Evolutionary conservation across 2,113 vertebrate genomes (phyloP).

Genomic region (Nesospiza acunhae): DNA sequence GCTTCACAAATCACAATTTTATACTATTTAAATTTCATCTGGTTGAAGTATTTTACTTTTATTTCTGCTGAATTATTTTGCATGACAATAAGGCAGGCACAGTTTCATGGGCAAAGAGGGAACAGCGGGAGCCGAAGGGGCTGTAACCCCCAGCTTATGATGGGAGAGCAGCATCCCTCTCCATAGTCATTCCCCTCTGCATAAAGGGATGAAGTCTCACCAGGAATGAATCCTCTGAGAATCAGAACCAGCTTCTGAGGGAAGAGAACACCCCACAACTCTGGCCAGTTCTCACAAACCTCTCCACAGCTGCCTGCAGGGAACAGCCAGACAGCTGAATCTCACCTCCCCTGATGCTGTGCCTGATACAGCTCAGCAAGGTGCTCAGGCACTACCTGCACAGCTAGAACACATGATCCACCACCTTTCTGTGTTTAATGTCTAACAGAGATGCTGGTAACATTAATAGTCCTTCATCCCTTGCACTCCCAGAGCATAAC

Average conservation of each 20-base stretch:
- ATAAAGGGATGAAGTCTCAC: not conserved
- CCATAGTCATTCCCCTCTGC: fast-evolving
- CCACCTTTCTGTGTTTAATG: not conserved
- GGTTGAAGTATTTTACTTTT: constrained; percentile 53
- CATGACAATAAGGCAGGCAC: not conserved
- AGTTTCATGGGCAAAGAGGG: not conserved
- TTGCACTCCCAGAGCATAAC: not conserved
- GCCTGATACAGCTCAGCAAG: not conserved
- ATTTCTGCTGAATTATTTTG: constrained; percentile 45
- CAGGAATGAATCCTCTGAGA: not conserved
- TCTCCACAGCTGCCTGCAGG: not conserved
- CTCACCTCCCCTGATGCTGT: not conserved
- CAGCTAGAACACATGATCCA: not conserved
- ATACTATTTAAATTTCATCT: constrained; percentile 51
- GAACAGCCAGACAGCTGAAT: not conserved
- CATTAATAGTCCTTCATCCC: not conserved
- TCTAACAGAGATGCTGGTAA: not conserved
- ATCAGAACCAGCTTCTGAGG: not conserved
- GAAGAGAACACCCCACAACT: not conserved
- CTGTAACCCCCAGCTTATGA: not conserved
- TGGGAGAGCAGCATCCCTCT: not conserved
- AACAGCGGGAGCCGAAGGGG: not conserved
- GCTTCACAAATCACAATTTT: constrained; percentile 60
- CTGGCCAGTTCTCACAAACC: not conserved
- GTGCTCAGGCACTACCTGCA: not conserved